phyloP scores from a whole-genome alignment of 2,797 vertebrate species.

The Prionace glauca region DNA sequence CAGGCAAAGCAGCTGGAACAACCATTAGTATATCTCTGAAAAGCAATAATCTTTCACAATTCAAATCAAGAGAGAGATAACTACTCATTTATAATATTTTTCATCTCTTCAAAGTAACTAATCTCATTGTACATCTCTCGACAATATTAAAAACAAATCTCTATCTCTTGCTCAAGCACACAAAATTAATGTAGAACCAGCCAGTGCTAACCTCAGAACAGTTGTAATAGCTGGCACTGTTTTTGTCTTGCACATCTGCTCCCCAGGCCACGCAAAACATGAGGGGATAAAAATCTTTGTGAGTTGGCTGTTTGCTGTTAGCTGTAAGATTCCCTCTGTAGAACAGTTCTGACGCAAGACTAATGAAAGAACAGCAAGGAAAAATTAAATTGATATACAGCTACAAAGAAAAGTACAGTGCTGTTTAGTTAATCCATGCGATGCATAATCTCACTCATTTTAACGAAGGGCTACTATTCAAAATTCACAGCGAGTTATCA shows the following conservation, averaged over 20 bases:
- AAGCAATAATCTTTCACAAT: neutral
- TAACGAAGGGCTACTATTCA: neutral
- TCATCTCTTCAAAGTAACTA: neutral
- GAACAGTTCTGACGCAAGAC: conserved; percentile 41
- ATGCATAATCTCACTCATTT: neutral
- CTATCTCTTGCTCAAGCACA: neutral
- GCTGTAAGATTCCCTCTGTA: conserved; percentile 37
- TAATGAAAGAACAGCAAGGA: conserved; percentile 3
- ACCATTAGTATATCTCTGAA: neutral
- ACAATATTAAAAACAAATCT: neutral
- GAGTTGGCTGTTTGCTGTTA: conserved; percentile 40
- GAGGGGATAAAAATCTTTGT: conserved; percentile 43
- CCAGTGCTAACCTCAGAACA: conserved; percentile 41
- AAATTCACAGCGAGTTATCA: neutral
- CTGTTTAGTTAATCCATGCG: neutral
- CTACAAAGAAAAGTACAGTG: neutral
- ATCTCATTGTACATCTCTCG: neutral
- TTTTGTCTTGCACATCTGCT: conserved; percentile 35
- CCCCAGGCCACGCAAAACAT: conserved; percentile 42
- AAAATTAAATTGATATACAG: neutral
- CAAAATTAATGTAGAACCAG: neutral
- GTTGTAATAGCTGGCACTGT: conserved; percentile 41
- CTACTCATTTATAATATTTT: neutral
- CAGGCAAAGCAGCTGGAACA: neutral
- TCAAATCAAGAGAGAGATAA: conserved; percentile 5